phyloP scores from a whole-genome alignment of 2,888 invertebrate species.

The Cerceris rybyensis region DNA sequence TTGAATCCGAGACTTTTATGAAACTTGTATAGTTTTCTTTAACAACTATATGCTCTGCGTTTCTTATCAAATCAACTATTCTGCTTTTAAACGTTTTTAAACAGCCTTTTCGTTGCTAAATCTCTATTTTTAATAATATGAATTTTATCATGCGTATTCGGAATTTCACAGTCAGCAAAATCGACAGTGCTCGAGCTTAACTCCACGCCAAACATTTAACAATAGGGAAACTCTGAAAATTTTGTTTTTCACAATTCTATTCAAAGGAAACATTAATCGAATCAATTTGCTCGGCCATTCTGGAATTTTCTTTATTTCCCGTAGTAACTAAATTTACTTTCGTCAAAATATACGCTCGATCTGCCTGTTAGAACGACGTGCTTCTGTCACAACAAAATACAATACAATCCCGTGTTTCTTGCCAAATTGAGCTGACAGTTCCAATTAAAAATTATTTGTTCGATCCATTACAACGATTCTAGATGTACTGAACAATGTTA shows the following conservation, averaged over 20 bases:
- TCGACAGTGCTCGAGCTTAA: neutral
- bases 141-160: neutral
- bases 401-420: neutral
- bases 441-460: conserved; percentile 8
- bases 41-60: neutral
- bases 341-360: conserved; percentile 2
- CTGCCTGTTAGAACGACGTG: conserved; percentile 9
- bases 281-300: conserved; percentile 20
- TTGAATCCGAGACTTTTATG: neutral
- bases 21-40: conserved; percentile 11
- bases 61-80: conserved; percentile 1
- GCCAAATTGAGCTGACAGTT: conserved; percentile 2
- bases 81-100: neutral
- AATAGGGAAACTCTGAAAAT: no score
- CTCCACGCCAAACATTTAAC: conserved; percentile 14
- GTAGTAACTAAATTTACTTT: neutral
- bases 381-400: conserved; percentile 13
- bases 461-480: neutral
- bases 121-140: neutral
- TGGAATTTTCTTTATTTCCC: neutral
- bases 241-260: no score
- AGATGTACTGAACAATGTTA: conserved; percentile 19
- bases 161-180: neutral
- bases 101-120: neutral
- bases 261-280: no score